A percentile compares a stretch with the other conserved stretches of the same genome.
Conservation (phyloP, 2,888 invertebrate species). For the Phengaris alcon region DNA sequence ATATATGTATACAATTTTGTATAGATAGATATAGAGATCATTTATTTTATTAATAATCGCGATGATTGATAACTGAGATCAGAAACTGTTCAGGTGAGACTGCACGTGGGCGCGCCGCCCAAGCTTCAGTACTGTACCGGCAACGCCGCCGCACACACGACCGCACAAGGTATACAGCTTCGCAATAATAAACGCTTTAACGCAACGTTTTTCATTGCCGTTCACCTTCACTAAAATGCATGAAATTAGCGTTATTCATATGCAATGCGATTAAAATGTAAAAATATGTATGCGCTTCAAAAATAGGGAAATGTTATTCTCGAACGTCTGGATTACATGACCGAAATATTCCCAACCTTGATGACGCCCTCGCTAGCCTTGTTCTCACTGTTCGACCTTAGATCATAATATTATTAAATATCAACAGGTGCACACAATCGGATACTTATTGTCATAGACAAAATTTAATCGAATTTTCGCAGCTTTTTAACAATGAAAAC, state of each 20-base stretch:
- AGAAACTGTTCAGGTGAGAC: slow-evolving; percentile 68
- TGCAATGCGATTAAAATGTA: neutral
- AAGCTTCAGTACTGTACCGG: slow-evolving; percentile 70
- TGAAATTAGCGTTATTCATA: neutral
- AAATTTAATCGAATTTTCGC: neutral
- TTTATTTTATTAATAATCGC: slow-evolving; percentile 14
- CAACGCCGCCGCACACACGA: slow-evolving; percentile 76
- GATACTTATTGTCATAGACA: neutral
- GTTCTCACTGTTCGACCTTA: slow-evolving; percentile 45
- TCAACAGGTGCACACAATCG: slow-evolving; percentile 39
- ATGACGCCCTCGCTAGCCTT: slow-evolving; percentile 75
- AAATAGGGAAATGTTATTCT: slow-evolving; percentile 47
- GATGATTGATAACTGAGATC: slow-evolving; percentile 37
- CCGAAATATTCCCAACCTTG: slow-evolving; percentile 68
- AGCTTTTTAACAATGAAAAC: neutral
- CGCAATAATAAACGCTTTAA: slow-evolving; percentile 72
- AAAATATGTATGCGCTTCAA: slow-evolving; percentile 40
- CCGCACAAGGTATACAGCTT: slow-evolving; percentile 75
- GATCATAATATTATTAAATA: slow-evolving; percentile 57
- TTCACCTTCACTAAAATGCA: slow-evolving; percentile 57
- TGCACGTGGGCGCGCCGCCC: slow-evolving; percentile 58
- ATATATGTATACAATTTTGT: no score
- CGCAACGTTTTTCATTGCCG: slow-evolving; percentile 52
- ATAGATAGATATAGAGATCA: no score
- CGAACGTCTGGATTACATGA: slow-evolving; percentile 54